phyloP scores from a whole-genome alignment of 2,888 invertebrate genomes.

The Drosophila birchii region DNA sequence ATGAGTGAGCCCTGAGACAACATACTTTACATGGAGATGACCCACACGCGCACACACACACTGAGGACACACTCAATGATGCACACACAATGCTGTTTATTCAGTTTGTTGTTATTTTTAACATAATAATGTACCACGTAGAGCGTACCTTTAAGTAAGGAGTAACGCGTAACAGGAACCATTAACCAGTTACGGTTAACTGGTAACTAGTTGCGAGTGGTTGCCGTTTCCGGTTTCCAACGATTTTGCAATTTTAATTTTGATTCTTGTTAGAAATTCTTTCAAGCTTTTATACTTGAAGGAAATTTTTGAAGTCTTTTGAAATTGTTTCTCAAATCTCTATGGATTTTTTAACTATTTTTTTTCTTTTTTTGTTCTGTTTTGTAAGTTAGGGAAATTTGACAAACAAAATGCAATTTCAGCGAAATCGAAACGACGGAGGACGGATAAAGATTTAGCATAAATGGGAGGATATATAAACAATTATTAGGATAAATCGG shows the following conservation, averaged over 20 bases:
- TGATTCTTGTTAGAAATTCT: too few species aligned
- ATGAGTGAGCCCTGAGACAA: slow-evolving; percentile 44
- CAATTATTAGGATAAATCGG: slow-evolving; percentile 38
- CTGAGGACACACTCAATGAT: background rate
- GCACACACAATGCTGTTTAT: slow-evolving; percentile 7
- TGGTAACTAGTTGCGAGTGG: slow-evolving; percentile 3
- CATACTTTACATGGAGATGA: slow-evolving; percentile 23
- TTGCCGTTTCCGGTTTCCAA: slow-evolving; percentile 22
- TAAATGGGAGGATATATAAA: slow-evolving; percentile 43
- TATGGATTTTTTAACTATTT: background rate
- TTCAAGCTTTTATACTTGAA: background rate
- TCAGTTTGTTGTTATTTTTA: slow-evolving; percentile 38
- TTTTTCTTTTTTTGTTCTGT: background rate
- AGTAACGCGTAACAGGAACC: background rate
- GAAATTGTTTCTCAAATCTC: background rate
- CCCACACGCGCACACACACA: slow-evolving; percentile 17
- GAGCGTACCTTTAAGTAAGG: slow-evolving; percentile 17
- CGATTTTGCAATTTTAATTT: slow-evolving; percentile 15
- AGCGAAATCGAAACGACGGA: slow-evolving; percentile 9
- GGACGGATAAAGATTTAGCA: slow-evolving; percentile 26
- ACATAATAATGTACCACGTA: slow-evolving; percentile 7
- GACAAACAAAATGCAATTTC: slow-evolving; percentile 1
- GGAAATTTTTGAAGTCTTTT: background rate
- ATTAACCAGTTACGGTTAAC: background rate
- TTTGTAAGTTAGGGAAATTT: background rate